Conservation (phyloP, 2,888 invertebrate species). For the Polymixis flavicincta region DNA sequence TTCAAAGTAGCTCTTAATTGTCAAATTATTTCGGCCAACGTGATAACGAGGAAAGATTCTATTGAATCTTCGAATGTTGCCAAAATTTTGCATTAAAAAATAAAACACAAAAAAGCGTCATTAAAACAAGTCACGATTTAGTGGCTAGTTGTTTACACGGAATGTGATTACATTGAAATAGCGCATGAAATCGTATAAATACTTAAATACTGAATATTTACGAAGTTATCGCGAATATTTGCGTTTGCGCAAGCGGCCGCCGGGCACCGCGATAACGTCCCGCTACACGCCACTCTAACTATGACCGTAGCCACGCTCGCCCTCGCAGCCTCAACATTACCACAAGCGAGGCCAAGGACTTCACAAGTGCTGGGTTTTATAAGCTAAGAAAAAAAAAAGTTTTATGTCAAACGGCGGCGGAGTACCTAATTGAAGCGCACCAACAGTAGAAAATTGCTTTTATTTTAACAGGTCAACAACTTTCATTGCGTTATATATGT, state of each 20-base stretch:
- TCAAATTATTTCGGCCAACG: conserved; percentile 11
- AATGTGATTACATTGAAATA: conserved; percentile 20
- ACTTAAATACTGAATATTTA: conserved; percentile 26
- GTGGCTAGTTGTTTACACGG: conserved; percentile 20
- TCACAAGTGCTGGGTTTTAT: background rate
- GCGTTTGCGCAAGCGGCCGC: conserved; percentile 27
- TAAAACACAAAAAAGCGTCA: conserved; percentile 7
- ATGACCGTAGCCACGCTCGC: background rate
- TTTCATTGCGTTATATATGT: no score
- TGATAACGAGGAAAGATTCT: background rate
- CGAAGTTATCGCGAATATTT: conserved; percentile 25
- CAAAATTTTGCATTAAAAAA: conserved; percentile 9
- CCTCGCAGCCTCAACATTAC: background rate
- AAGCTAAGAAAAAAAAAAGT: no score
- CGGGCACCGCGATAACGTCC: background rate
- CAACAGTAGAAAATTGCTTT: no score
- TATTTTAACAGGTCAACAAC: no score
- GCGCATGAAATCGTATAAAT: conserved; percentile 15
- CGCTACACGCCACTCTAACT: background rate
- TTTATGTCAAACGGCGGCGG: no score
- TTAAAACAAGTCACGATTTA: conserved; percentile 22
- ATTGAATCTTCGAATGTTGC: conserved; percentile 16
- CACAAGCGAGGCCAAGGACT: conserved; percentile 3
- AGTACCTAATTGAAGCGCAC: no score
- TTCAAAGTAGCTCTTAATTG: background rate